A percentile compares a stretch with the other conserved stretches of the same genome.
Conservation (phyloP, 2,888 invertebrate genomes). For the Nephrotoma flavescens region DNA sequence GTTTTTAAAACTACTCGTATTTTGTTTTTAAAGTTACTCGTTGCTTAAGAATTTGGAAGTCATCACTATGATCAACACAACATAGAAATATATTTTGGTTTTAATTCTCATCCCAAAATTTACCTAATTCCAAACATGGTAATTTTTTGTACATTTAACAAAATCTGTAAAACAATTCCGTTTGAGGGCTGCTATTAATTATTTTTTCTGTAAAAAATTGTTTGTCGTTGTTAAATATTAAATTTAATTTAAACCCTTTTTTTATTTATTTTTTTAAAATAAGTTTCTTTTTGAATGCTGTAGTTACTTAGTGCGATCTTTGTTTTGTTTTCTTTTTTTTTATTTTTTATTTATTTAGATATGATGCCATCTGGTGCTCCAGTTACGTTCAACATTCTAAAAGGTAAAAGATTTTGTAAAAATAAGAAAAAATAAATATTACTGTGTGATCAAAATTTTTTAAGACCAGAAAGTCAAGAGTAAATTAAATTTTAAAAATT, state of each 20-base stretch:
- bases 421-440: not conserved
- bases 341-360: slow-evolving; percentile 17
- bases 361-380: slow-evolving; percentile 66
- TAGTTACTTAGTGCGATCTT: slow-evolving; percentile 7
- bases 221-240: not conserved
- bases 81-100: too few relatives aligned
- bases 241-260: not conserved
- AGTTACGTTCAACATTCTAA: slow-evolving; percentile 75
- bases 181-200: not conserved
- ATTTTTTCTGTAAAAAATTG: not conserved
- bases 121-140: not conserved
- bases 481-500: not conserved
- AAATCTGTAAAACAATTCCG: not conserved
- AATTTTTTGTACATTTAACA: not conserved
- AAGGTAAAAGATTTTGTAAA: slow-evolving; percentile 43
- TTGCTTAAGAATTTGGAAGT: too few relatives aligned
- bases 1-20: too few relatives aligned
- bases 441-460: not conserved
- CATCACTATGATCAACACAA: too few relatives aligned
- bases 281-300: slow-evolving; percentile 5
- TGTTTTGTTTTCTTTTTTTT: slow-evolving; percentile 10
- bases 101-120: too few relatives aligned
- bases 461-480: not conserved
- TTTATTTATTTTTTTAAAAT: not conserved
- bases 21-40: too few relatives aligned